Evolutionary conservation across 2,888 invertebrate genomes (phyloP).

Genomic region (Sinodicranocentrus sp.): DNA sequence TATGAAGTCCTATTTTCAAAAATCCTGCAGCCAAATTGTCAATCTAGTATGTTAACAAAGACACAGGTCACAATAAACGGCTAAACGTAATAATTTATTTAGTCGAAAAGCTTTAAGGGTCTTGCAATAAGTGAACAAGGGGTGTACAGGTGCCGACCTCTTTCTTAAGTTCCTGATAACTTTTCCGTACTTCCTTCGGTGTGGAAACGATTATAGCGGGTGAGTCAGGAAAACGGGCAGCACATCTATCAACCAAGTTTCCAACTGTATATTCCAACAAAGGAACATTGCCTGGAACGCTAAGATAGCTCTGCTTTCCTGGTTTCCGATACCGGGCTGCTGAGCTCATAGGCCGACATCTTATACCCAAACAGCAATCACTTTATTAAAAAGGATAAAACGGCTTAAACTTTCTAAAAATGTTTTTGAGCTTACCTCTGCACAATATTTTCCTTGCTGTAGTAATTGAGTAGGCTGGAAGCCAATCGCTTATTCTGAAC

Average conservation of each 20-base stretch:
- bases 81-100: not conserved
- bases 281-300: conserved; percentile 80
- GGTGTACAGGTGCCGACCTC: conserved; percentile 77
- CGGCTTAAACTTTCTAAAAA: too few relatives aligned
- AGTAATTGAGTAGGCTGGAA: too few relatives aligned
- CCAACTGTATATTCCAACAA: conserved; percentile 82
- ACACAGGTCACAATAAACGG: not conserved
- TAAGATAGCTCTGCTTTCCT: conserved; percentile 74
- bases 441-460: too few relatives aligned
- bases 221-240: conserved; percentile 81
- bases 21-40: conserved; percentile 87
- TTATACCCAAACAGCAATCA: too few relatives aligned
- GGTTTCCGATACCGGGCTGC: conserved; percentile 33
- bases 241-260: conserved; percentile 81
- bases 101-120: not conserved
- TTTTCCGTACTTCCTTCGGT: conserved; percentile 80
- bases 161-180: conserved; percentile 80
- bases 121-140: not conserved
- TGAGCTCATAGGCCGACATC: not conserved
- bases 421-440: not conserved
- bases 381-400: too few relatives aligned
- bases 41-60: conserved; percentile 80
- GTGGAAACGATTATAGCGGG: conserved; percentile 82
- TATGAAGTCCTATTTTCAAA: conserved; percentile 83
- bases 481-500: too few relatives aligned